phyloP scores from a whole-genome alignment of 2,888 invertebrate species.

The Balanococcus diminutus region DNA sequence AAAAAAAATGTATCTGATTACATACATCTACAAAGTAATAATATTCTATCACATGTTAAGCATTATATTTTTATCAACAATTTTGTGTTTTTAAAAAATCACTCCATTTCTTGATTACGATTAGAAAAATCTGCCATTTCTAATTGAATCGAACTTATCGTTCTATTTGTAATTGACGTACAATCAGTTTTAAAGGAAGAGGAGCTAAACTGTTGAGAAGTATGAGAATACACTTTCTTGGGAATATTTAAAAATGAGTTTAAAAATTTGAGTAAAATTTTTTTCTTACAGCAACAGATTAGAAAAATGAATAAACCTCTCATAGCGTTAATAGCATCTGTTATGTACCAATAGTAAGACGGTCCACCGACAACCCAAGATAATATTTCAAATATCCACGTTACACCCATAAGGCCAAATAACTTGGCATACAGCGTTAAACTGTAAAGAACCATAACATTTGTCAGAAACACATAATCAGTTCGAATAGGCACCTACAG shows the following conservation, averaged over 20 bases:
- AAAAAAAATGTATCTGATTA: neutral
- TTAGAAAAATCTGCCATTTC: neutral
- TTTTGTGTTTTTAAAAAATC: neutral
- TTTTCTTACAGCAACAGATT: conserved; percentile 60
- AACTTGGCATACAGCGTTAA: conserved; percentile 60
- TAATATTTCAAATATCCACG: conserved; percentile 60
- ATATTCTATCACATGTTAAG: neutral
- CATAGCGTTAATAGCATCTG: conserved; percentile 60
- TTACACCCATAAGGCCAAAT: conserved; percentile 60
- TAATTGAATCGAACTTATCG: neutral
- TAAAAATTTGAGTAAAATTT: conserved; percentile 52
- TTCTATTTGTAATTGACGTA: neutral
- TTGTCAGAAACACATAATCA: neutral
- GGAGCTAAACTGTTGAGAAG: neutral
- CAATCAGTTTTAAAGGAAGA: neutral
- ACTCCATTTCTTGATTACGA: neutral
- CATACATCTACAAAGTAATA: neutral
- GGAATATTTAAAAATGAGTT: conserved; percentile 27
- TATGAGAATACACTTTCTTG: neutral
- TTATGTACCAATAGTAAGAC: conserved; percentile 59
- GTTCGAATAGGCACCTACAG: no score
- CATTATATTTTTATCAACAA: neutral
- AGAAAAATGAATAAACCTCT: conserved; percentile 60
- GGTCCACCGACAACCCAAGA: conserved; percentile 59
- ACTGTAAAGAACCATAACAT: conserved; percentile 58